A percentile compares a stretch with the other conserved stretches of the same genome.
These are phyloP conservation scores for Ciona savignyi DNA, from an alignment of 23 tunicate species.

Conservation along the genomic window DNA sequence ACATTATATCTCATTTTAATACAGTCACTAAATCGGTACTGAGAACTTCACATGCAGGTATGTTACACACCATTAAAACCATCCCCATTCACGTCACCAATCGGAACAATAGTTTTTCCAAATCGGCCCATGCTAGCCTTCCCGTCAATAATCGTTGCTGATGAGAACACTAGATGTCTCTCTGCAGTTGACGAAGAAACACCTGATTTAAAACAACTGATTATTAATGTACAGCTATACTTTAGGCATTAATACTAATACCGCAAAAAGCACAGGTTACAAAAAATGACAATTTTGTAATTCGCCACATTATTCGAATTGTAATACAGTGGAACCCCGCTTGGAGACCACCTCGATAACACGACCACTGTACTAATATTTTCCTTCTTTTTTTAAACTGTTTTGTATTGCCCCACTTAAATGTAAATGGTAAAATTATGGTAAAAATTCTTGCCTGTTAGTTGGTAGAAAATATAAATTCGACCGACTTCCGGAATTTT, in stretches of 20 bases:
- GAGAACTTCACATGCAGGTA: slow-evolving; percentile 23
- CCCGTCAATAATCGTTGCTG: slow-evolving; percentile 47
- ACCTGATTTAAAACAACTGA: not conserved
- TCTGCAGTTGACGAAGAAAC: slow-evolving; percentile 1
- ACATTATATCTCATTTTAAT: too few species aligned
- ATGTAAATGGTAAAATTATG: not conserved
- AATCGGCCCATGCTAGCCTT: slow-evolving; percentile 41
- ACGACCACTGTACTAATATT: too few species aligned
- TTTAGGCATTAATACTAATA: too few species aligned
- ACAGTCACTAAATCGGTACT: too few species aligned
- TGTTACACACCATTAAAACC: slow-evolving; percentile 58
- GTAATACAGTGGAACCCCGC: too few species aligned
- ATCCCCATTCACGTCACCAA: slow-evolving; percentile 79
- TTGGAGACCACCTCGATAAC: too few species aligned
- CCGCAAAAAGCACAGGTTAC: too few species aligned
- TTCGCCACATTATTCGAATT: too few species aligned
- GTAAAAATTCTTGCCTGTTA: slow-evolving; percentile 18
- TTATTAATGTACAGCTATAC: too few species aligned
- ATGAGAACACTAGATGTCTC: slow-evolving; percentile 21
- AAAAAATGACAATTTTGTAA: too few species aligned
- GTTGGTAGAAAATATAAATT: slow-evolving; percentile 59
- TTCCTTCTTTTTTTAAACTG: too few species aligned
- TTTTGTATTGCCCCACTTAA: too few species aligned
- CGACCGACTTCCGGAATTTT: slow-evolving; percentile 62
- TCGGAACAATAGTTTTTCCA: slow-evolving; percentile 50